Base-by-base conservation (phyloP, 2,113 vertebrate species). In the Gambusia affinis region DNA sequence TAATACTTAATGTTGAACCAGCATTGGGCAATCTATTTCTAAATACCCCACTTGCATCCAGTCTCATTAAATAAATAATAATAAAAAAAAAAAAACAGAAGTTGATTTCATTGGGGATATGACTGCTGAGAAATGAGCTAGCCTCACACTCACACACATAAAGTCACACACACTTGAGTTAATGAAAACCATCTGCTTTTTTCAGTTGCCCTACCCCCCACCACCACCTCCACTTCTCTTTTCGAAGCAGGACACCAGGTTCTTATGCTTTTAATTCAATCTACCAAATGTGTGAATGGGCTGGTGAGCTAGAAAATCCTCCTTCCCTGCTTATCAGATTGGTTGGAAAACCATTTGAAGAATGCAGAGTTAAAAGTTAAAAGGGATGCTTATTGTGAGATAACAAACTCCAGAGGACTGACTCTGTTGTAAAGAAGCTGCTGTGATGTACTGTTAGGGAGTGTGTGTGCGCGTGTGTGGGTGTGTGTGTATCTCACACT, bases 161-260 rank as follows among this genome's bases (percentile, higher is more conserved):
- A 57, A 72, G 42, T 17, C 37, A 24, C 39, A 31, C 73, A 70
- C 35, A 37, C 47, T 12, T 67, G 64, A 69, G 51, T 67, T 87
- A 89, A 89, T 84, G 68, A 71, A 83, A 89, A 73, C 10, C 61
- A 85, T 86, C 85, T 68, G 73, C 73, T 71, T 75, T 75, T 35
- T 47, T 73, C 27, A n/a, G 33, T 44, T 54, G 10, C 39, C 17
- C 31, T 22, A 7, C 7, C 22, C 12, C 10, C 35, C 35, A 11
- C 10, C 35, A 37, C 35, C 35, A 37, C 35, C 35, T 37, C 35
- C 35, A 37, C 35, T 37, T 37, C 29, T 60, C 37, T 4, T 12
- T 24, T 28, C 44, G 24, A 27, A 66, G 33, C 30, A 12, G 65
- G 31, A 66, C 47, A 60, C n/a, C 33, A 29, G 31, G 63, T 60